Evolutionary conservation across 2,888 invertebrate species (phyloP).

Genomic region (Junonia oenone): DNA sequence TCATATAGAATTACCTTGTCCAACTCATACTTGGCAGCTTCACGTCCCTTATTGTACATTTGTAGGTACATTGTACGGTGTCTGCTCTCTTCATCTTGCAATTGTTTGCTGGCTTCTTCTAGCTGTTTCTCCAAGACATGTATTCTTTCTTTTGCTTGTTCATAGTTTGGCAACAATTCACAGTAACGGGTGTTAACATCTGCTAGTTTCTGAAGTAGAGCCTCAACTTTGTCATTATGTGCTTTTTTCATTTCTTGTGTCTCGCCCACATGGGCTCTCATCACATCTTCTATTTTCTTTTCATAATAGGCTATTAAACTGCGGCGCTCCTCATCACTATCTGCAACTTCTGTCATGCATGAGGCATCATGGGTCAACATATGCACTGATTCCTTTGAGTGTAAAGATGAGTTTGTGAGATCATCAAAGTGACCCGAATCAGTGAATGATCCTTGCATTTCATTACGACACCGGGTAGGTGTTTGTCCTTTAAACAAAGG

Average conservation of each 20-base stretch:
- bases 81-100: conserved; percentile 85
- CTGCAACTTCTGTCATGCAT: conserved; percentile 72
- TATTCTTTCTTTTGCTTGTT: conserved; percentile 85
- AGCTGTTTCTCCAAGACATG: conserved; percentile 85
- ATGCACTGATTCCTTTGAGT: conserved; percentile 86
- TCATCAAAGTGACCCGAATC: conserved; percentile 94
- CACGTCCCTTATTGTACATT: conserved; percentile 90
- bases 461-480: conserved; percentile 70
- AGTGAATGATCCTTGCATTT: conserved; percentile 88
- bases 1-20: conserved; percentile 79
- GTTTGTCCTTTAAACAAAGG: conserved; percentile 69
- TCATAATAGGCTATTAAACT: conserved; percentile 86
- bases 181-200: conserved; percentile 89
- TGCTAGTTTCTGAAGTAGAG: conserved; percentile 84
- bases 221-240: conserved; percentile 89
- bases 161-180: conserved; percentile 86
- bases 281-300: conserved; percentile 86
- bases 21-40: conserved; percentile 86
- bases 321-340: conserved; percentile 82
- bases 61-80: conserved; percentile 89
- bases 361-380: conserved; percentile 77
- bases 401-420: conserved; percentile 85
- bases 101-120: conserved; percentile 83
- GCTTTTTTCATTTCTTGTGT: conserved; percentile 87
- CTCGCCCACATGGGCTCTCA: conserved; percentile 79